Evolutionary conservation across 2,113 vertebrate species (phyloP).

Genomic region (Aptenodytes forsteri): DNA sequence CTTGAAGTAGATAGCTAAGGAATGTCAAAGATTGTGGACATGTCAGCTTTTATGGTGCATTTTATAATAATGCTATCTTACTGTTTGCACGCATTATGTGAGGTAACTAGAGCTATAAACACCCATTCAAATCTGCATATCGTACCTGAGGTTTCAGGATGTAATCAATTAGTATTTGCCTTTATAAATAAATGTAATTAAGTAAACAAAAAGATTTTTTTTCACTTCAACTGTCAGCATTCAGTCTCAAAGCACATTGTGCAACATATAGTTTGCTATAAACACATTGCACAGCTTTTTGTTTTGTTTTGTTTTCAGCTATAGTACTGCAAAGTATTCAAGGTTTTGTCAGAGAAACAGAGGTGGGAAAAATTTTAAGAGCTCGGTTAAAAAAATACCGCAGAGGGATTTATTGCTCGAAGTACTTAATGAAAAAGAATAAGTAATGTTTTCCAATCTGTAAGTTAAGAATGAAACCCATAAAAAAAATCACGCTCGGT

Average conservation of each 20-base stretch:
- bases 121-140: neutral
- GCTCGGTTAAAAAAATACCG: neutral
- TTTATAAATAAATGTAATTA: neutral
- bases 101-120: neutral
- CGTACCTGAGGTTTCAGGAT: neutral
- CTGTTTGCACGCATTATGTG: neutral
- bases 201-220: neutral
- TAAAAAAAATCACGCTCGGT: neutral
- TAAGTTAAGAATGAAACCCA: neutral
- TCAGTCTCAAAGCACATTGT: neutral
- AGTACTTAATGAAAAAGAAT: neutral
- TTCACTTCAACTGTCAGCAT: neutral
- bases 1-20: neutral
- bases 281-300: neutral
- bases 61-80: neutral
- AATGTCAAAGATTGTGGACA: neutral
- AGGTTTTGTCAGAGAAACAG: neutral
- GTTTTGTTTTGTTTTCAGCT: neutral
- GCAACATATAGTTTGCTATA: neutral
- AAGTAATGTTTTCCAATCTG: neutral
- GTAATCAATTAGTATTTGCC: neutral
- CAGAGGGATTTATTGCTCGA: neutral
- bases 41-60: neutral
- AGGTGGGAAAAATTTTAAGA: neutral
- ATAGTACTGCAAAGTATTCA: neutral